Evolutionary conservation across 2,797 vertebrate species (phyloP).

Genomic region (Falco cherrug): DNA sequence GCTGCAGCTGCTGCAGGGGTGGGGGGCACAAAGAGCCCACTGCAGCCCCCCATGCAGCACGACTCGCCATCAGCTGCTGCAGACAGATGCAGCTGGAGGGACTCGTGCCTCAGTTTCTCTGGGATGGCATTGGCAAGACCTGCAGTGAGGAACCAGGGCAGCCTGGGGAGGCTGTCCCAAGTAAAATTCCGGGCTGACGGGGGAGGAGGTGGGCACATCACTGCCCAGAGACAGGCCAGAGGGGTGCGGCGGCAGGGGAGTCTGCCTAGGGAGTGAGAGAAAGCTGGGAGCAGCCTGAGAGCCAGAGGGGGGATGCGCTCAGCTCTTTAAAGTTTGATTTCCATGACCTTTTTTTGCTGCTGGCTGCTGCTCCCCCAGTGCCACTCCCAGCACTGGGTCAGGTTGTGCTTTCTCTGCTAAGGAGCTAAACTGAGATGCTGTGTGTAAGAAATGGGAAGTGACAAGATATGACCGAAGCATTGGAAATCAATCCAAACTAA

Average conservation of each 20-base stretch:
- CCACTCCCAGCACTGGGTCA: constrained; percentile 52
- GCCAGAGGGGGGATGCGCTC: not conserved
- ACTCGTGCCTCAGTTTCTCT: too few relatives aligned
- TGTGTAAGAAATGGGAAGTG: constrained; percentile 97
- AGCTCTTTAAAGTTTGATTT: not conserved
- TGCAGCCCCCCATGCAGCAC: not conserved
- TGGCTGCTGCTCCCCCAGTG: not conserved
- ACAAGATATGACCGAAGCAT: constrained; percentile 98
- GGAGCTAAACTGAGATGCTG: constrained; percentile 95
- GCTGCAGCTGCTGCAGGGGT: not conserved
- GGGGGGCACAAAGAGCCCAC: not conserved
- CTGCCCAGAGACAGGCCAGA: not conserved
- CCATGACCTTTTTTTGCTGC: constrained; percentile 37
- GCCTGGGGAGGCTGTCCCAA: not conserved
- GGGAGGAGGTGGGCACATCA: not conserved
- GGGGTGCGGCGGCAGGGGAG: not conserved
- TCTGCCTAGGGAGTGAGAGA: not conserved
- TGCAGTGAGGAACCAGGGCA: too few relatives aligned
- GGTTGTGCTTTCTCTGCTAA: constrained; percentile 82
- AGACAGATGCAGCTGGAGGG: fast-evolving
- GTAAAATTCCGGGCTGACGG: not conserved
- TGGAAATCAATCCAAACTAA: constrained; percentile 99
- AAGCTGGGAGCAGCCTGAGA: not conserved
- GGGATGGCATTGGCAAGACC: not conserved
- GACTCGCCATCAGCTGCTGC: not conserved